Conservation (phyloP, 1,140 invertebrate species). For the Drosophila ananassae region DNA sequence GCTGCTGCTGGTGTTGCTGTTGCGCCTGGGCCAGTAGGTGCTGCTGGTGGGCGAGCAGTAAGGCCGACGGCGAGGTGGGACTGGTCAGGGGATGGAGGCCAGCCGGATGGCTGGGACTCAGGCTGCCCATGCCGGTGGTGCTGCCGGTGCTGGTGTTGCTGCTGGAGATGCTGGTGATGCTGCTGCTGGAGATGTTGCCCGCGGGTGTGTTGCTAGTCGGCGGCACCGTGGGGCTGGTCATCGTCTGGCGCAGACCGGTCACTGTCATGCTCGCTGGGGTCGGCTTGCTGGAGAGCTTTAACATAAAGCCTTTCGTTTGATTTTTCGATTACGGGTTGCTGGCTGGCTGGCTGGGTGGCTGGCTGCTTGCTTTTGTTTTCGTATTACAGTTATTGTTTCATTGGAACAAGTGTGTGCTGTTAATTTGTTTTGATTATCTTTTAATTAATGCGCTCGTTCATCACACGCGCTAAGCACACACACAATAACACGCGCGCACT, state of each 20-base stretch:
- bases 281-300: conserved; percentile 63
- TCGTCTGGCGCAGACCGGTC: conserved; percentile 83
- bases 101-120: conserved; percentile 25
- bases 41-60: conserved; percentile 86
- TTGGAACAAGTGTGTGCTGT: conserved; percentile 55
- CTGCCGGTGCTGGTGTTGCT: conserved; percentile 38
- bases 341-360: conserved; percentile 2
- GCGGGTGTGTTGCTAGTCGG: conserved; percentile 60
- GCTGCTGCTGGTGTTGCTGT: conserved; percentile 67
- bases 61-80: conserved; percentile 84
- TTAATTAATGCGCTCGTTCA: conserved; percentile 79
- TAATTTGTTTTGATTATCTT: conserved; percentile 78
- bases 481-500: conserved; percentile 20
- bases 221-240: conserved; percentile 84
- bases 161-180: conserved; percentile 40
- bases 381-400: conserved; percentile 42
- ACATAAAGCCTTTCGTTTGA: conserved; percentile 64
- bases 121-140: conserved; percentile 35
- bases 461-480: conserved; percentile 50
- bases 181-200: conserved; percentile 55
- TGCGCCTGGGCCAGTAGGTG: conserved; percentile 72
- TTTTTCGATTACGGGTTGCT: not conserved
- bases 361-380: conserved; percentile 6
- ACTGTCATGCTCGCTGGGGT: conserved; percentile 79
- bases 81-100: conserved; percentile 61